These are phyloP conservation scores for Haemorhous mexicanus DNA, from an alignment of 2,113 vertebrate species.

Conservation along the genomic window DNA sequence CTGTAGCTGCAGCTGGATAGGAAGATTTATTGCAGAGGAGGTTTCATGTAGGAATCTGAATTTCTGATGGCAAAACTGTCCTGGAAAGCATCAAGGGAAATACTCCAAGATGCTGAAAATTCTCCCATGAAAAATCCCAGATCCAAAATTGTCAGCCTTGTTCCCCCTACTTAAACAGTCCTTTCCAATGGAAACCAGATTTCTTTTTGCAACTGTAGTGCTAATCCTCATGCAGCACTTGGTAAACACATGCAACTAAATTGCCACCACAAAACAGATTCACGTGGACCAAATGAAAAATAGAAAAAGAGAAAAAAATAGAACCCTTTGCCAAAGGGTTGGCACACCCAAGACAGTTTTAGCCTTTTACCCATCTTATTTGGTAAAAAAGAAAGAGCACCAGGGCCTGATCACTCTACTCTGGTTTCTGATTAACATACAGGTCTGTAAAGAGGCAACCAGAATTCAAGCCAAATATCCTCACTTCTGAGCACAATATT, in stretches of 20 bases:
- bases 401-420: neutral
- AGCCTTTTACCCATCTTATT: neutral
- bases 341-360: neutral
- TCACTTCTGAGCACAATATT: neutral
- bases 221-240: neutral
- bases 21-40: neutral
- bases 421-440: neutral
- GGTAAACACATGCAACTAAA: neutral
- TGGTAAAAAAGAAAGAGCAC: neutral
- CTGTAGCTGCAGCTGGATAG: neutral
- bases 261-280: neutral
- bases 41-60: neutral
- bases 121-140: neutral
- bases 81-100: neutral
- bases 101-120: neutral
- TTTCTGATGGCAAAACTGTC: neutral
- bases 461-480: neutral
- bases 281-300: neutral
- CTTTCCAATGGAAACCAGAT: neutral
- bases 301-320: neutral
- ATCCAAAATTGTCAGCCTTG: neutral
- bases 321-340: neutral
- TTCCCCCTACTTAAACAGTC: neutral
- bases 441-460: neutral
- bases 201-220: neutral